These are phyloP conservation scores for Forbesichthys papilliferus DNA, from an alignment of 2,113 vertebrate genomes.

Conservation along the genomic window DNA sequence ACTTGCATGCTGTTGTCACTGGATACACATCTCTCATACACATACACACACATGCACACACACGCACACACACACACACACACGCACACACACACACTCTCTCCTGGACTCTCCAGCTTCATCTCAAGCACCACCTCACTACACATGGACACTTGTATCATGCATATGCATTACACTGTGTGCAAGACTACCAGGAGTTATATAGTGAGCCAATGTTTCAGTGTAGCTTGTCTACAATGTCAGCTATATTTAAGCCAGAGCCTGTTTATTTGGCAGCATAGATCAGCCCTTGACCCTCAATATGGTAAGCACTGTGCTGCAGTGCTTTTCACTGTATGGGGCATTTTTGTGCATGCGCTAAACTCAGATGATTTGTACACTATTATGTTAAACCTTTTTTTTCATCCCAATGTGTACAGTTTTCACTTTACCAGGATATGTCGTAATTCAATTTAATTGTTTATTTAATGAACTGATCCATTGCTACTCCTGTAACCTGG, in stretches of 20 bases:
- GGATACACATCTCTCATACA: slow-evolving; percentile 6
- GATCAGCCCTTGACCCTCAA: neutral
- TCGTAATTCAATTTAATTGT: neutral
- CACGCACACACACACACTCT: slow-evolving; percentile 1
- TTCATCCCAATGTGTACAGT: slow-evolving; percentile 23
- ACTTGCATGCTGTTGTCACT: neutral
- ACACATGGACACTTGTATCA: slow-evolving; percentile 7
- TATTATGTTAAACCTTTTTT: slow-evolving; percentile 28
- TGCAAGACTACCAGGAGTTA: slow-evolving; percentile 35
- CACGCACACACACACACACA: slow-evolving; percentile 17
- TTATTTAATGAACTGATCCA: neutral
- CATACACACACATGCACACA: neutral
- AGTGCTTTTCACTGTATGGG: slow-evolving; percentile 13
- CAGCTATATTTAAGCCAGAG: slow-evolving; percentile 24
- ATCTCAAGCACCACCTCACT: slow-evolving; percentile 1
- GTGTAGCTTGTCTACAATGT: slow-evolving; percentile 12
- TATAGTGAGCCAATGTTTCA: slow-evolving; percentile 26
- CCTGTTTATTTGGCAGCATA: too few species aligned
- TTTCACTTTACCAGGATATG: neutral
- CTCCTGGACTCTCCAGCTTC: neutral
- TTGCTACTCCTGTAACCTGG: neutral
- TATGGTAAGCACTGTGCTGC: neutral
- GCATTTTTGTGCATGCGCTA: slow-evolving; percentile 8
- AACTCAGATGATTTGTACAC: slow-evolving; percentile 18
- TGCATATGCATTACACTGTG: slow-evolving; percentile 26